Evolutionary conservation across 2,113 vertebrate species (phyloP).

Genomic region (Macquaria ambigua): DNA sequence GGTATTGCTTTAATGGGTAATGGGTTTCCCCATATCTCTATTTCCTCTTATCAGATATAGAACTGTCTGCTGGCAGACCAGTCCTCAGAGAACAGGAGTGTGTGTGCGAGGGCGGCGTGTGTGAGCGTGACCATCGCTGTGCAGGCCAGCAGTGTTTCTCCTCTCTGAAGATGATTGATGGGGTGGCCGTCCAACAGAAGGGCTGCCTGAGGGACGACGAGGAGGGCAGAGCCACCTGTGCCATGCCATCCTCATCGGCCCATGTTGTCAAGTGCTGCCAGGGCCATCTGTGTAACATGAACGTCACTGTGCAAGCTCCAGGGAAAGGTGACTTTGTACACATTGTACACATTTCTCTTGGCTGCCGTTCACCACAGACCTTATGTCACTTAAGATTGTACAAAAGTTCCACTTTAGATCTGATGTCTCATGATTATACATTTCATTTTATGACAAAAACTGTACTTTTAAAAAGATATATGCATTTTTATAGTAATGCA

Average conservation of each 20-base stretch:
- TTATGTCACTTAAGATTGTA: constrained; percentile 20
- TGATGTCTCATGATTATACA: neutral
- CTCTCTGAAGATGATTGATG: constrained; percentile 90
- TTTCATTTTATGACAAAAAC: neutral
- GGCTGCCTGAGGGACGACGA: constrained; percentile 96
- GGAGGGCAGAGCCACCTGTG: constrained; percentile 93
- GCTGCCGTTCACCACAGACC: constrained; percentile 18
- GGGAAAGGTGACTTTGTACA: constrained; percentile 87
- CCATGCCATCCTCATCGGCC: constrained; percentile 89
- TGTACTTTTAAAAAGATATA: neutral
- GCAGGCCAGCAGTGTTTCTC: constrained; percentile 95
- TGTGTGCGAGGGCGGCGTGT: constrained; percentile 91
- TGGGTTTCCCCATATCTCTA: constrained; percentile 55
- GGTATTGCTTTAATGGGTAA: constrained; percentile 69
- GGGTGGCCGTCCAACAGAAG: constrained; percentile 90
- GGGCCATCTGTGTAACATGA: constrained; percentile 96
- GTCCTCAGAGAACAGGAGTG: constrained; percentile 89
- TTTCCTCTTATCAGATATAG: constrained; percentile 85
- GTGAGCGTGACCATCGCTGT: constrained; percentile 88
- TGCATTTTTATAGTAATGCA: neutral
- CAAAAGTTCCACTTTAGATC: neutral
- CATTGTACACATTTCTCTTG: constrained; percentile 55
- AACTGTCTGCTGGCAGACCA: constrained; percentile 81
- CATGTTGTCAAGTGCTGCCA: constrained; percentile 95
- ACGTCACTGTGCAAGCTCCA: constrained; percentile 90